Base-by-base conservation (phyloP, 2,797 vertebrate species). In the Antrozous pallidus region DNA sequence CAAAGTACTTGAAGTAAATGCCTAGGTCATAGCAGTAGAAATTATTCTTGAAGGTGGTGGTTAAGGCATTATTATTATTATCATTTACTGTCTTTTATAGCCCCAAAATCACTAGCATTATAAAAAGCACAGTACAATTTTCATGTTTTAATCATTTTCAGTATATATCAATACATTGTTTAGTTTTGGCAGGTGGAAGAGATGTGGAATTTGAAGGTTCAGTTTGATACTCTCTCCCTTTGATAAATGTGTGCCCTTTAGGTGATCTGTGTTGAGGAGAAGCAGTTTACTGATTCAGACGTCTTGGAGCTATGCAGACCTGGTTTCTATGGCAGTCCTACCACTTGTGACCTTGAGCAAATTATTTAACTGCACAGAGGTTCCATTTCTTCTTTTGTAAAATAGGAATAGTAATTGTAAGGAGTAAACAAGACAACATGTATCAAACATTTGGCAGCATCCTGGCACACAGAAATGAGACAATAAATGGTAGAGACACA, bases 91-190 rank as follows among this genome's bases (percentile, higher is more conserved):
- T 89, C 75, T 96, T 87, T 92, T 45, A 90, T 67, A 83, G 71
- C 31, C 38, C 38, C 90, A 49, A 95, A 85, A 96, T 90, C 49
- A 78, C 42, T 85, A 80, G 74, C 26, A 2, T 94, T 96, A 95
- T 87, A 87, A 96, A 90, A 91, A 91, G 28, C 22, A 90, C 63
- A 89, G 74, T 88, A 36, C 33, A 70, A 14, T 77, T 86, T 94
- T 94, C 51, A 54, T 84, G 14, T 89, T 95, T 96, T 94, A 94
- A 94, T 95, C 42, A 90, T 94, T 90, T 90, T 75, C 36, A 36
- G 36, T 47, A 71, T 31, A 49, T 81, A 70, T 73, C 67, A 88
- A 77, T 93, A 84, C 74, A 93, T 83, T 31, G 26, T 67, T 94
- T 88, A 69, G 8, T 81, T 67, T 91, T 26, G 78, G 40, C 36